Conservation (phyloP, 2,888 invertebrate genomes). For the Stenoptilia bipunctidactyla region DNA sequence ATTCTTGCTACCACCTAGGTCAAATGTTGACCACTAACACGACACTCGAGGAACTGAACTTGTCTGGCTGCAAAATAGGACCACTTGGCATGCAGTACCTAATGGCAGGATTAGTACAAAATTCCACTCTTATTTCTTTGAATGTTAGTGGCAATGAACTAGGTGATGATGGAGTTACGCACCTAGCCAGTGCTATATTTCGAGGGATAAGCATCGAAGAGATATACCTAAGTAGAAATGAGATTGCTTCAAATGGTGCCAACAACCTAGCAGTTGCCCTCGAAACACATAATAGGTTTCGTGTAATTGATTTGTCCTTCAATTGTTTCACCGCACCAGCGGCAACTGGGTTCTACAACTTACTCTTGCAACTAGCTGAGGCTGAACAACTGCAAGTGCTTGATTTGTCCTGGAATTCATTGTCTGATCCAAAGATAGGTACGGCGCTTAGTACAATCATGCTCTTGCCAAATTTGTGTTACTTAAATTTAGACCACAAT, state of each 20-base stretch:
- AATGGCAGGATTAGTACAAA: conserved; percentile 17
- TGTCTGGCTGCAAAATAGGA: conserved; percentile 25
- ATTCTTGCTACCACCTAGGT: conserved; percentile 25
- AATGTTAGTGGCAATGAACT: conserved; percentile 20
- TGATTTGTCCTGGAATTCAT: conserved; percentile 25
- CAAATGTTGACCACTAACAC: conserved; percentile 22
- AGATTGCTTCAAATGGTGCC: conserved; percentile 16
- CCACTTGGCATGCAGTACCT: conserved; percentile 19
- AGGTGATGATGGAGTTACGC: conserved; percentile 18
- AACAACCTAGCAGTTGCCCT: conserved; percentile 18
- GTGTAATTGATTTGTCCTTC: conserved; percentile 23
- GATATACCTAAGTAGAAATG: conserved; percentile 21
- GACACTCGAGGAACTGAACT: conserved; percentile 19
- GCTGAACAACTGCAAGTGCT: conserved; percentile 19
- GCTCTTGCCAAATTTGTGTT: conserved; percentile 12
- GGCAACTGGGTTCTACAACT: conserved; percentile 16
- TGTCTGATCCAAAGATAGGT: conserved; percentile 17
- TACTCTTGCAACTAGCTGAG: conserved; percentile 16
- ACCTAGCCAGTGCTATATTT: conserved; percentile 17
- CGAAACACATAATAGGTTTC: conserved; percentile 22
- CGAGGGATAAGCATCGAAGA: conserved; percentile 16
- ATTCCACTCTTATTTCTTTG: conserved; percentile 18
- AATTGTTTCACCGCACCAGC: conserved; percentile 19
- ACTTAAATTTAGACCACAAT: conserved; percentile 22
- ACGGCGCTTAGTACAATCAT: conserved; percentile 15